Conservation (phyloP, 2,797 vertebrate species). For the Falco berigora region DNA sequence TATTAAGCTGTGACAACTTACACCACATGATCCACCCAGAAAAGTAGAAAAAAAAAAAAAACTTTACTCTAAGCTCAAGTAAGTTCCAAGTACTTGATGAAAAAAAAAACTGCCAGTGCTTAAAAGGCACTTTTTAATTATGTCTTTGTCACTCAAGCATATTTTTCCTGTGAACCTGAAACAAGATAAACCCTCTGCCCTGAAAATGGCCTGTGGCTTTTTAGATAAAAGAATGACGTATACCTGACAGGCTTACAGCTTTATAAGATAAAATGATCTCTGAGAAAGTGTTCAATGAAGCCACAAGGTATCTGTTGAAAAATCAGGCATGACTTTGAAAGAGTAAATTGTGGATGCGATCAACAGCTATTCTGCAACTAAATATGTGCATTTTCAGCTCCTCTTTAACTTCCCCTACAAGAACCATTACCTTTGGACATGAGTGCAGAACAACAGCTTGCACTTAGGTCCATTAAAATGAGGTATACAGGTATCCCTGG, state of each 20-base stretch:
- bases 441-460: neutral
- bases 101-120: neutral
- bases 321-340: neutral
- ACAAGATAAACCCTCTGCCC: neutral
- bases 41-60: neutral
- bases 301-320: neutral
- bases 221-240: neutral
- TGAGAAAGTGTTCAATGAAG: neutral
- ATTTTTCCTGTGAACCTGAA: neutral
- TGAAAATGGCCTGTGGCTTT: neutral
- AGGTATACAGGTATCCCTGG: neutral
- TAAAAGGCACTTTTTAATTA: neutral
- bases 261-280: neutral
- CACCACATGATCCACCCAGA: neutral
- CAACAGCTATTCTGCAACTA: neutral
- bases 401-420: neutral
- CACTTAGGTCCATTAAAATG: rapidly evolving
- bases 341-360: neutral
- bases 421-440: neutral
- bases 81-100: neutral
- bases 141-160: neutral
- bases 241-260: neutral
- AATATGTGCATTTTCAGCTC: neutral
- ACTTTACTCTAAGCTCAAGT: neutral
- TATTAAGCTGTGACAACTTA: neutral